phyloP scores from a whole-genome alignment of 2,113 vertebrate species.

The Eudyptes chrysolophus region DNA sequence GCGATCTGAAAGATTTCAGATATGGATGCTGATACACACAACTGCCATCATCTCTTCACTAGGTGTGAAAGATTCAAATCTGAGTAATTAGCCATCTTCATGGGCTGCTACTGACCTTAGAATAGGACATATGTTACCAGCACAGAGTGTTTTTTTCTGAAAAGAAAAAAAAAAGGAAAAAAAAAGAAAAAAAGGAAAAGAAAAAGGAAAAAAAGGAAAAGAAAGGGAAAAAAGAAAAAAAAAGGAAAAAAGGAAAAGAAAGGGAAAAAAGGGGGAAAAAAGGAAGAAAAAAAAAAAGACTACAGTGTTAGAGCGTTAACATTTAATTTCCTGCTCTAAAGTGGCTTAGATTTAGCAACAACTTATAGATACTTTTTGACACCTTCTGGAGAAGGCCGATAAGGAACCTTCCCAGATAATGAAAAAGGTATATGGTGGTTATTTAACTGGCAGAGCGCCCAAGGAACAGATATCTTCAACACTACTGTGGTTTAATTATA shows the following conservation, averaged over 20 bases:
- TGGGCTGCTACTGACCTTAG: neutral
- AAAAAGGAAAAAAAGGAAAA: too few relatives aligned
- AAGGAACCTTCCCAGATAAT: neutral
- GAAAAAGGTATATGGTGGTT: neutral
- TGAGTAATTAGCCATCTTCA: neutral
- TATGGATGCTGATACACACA: neutral
- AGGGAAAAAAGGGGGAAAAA: neutral
- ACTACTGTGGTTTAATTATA: neutral
- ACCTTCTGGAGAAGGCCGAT: neutral
- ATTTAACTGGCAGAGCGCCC: neutral
- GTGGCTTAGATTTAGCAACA: neutral
- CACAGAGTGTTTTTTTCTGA: rapidly evolving
- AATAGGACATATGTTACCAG: neutral
- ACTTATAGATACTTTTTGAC: neutral
- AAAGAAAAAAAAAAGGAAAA: too few relatives aligned
- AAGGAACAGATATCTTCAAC: neutral
- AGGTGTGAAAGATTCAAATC: neutral
- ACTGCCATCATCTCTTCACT: neutral
- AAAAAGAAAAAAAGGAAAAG: neutral
- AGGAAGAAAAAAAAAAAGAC: neutral
- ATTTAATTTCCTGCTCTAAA: neutral
- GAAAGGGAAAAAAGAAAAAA: too few relatives aligned
- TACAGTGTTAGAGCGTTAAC: neutral
- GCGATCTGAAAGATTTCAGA: neutral
- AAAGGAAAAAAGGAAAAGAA: too few relatives aligned